Conservation (phyloP, 2,113 vertebrate species). For the Zapus hudsonius region DNA sequence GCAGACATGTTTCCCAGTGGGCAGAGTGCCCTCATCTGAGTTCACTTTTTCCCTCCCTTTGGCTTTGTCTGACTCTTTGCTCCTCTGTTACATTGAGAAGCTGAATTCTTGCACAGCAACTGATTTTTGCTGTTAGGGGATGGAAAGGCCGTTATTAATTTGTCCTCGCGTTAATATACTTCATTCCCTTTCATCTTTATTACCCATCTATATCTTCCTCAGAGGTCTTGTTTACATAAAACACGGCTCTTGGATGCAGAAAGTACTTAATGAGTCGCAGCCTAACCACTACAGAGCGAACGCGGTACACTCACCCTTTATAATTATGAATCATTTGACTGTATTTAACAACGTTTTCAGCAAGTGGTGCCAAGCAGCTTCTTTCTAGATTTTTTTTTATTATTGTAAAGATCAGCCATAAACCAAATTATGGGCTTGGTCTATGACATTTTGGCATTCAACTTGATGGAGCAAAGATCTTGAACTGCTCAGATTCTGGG, state of each 20-base stretch:
- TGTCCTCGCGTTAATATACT: slow-evolving; percentile 80
- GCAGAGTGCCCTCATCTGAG: neutral
- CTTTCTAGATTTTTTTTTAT: slow-evolving; percentile 70
- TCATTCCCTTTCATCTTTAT: slow-evolving; percentile 87
- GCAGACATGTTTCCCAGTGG: neutral
- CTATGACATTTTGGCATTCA: slow-evolving; percentile 70
- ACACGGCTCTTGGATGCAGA: slow-evolving; percentile 82
- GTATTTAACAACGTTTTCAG: slow-evolving; percentile 78
- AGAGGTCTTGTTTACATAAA: slow-evolving; percentile 88
- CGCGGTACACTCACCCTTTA: slow-evolving; percentile 68
- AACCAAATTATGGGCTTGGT: slow-evolving; percentile 82
- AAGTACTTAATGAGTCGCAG: slow-evolving; percentile 84
- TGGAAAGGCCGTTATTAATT: slow-evolving; percentile 84
- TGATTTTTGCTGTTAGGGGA: slow-evolving; percentile 79
- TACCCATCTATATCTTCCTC: slow-evolving; percentile 84
- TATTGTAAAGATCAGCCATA: slow-evolving; percentile 78
- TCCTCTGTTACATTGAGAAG: slow-evolving; percentile 72
- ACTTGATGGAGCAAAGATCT: slow-evolving; percentile 65
- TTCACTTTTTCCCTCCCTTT: neutral
- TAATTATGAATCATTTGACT: slow-evolving; percentile 82
- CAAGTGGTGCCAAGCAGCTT: slow-evolving; percentile 76
- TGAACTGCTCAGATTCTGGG: slow-evolving; percentile 68
- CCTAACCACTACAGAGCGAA: slow-evolving; percentile 79
- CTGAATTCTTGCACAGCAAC: slow-evolving; percentile 77
- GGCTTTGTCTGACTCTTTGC: slow-evolving; percentile 55